Base-by-base conservation (phyloP, 2,888 invertebrate species). In the Dascillus cervinus region DNA sequence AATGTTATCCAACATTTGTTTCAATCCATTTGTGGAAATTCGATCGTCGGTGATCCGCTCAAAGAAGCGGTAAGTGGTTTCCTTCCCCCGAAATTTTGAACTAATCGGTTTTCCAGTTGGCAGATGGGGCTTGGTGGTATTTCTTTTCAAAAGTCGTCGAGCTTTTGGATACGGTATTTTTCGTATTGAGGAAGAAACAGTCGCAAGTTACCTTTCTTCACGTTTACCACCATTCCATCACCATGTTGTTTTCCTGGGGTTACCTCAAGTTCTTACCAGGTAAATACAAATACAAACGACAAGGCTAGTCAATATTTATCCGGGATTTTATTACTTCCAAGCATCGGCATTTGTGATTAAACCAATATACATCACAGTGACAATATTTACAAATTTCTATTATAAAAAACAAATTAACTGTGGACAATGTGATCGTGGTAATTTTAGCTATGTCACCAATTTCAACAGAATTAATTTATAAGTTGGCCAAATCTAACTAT, bases 191-290 rank as follows among this genome's bases (percentile, higher is more conserved):
- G 26, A 92, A 92, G 64, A 92, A 92, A 64, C 81, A 86, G 51
- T 79, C 79, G 32, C 92, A 92, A 64, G 82, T 92, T 12, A 79
- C 88, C 0, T 85, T 87, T 56, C 72, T 94, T 10, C 92, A 92
- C 55, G 79, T 92, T 8, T 91, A 90, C 55, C 92, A 92, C 62
- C 92, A 92, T 58, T 72, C 80, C 2, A 70, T 82, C 57, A 86
- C 84, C 66, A 88, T 82, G 12, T 64, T 85, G 37, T 78, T 83
- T 58, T 79, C 80, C 1, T 88, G 86, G 86, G 79, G 81, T 11
- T 87, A 84, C 26, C 67, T 79, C 11, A 82, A 82, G 60, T 88
- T 79, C 57, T 67, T 84, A 33, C 82, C 87, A 58, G 84, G 81
- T 79, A 64, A 49, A 21, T 5, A 24, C n/a, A n/a, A n/a, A n/a